Evolutionary conservation across 2,113 vertebrate genomes (phyloP), one percentile per base, ranked within the genome.

Genomic region (Colius striatus): DNA sequence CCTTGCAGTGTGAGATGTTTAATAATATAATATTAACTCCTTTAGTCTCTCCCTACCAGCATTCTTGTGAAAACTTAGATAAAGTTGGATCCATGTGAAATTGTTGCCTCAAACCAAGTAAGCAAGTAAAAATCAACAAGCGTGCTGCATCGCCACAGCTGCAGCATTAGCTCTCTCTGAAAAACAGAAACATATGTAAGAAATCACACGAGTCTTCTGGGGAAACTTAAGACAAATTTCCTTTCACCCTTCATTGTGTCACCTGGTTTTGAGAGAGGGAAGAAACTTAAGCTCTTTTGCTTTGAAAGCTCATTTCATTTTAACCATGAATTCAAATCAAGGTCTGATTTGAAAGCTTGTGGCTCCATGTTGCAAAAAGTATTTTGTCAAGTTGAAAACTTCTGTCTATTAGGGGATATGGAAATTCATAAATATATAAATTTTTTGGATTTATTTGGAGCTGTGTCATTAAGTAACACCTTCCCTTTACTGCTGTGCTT

Each of bases 1-100:
- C 25, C 30, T 19, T 51, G 34, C 79, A 78, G n/a, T 93, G 67
- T 95, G 88, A 94, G 77, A 71, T 95, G 83, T 74, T 94, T 94
- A 96, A 87, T 95, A 96, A 94, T 75, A 94, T 53, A 65, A 58
- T 75, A 62, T 77, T 50, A 88, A 53, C 10, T 92, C 17, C 50
- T 91, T 86, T 45, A 61, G 15, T 55, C 63, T 93, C 55, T 87
- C 57, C 53, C 34, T 87, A 48, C 41, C 1, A 4, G 5, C 63
- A 84, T 74, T 30, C 19, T 43, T 77, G 34, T 48, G 25, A 71
- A 84, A 90, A 81, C 25, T 36, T 88, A 54, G 43, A 23, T 30
- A 2, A 81, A 87, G 8, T 55, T 88, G 77, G 30, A 63, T 62
- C 38, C 10, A 5, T 23, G 15, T 41, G 16, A 74, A 81, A 22